Evolutionary conservation across 2,113 vertebrate species (phyloP).

Genomic region (Larimichthys polyactis): DNA sequence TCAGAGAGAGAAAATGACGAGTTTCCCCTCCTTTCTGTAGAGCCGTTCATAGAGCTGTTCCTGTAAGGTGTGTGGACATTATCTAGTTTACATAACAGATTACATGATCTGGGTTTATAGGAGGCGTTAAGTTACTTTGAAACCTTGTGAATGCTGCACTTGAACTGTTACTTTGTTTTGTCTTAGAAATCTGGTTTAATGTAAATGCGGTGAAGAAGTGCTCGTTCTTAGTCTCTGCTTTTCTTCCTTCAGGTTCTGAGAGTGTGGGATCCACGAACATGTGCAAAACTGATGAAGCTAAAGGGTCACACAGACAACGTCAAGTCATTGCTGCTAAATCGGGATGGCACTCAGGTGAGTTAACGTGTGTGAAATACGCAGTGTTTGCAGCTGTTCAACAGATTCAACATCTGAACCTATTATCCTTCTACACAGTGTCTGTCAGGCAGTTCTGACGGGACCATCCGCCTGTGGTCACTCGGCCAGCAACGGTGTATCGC

Average conservation of each 20-base stretch:
- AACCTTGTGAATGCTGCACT: neutral
- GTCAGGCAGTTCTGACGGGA: constrained; percentile 98
- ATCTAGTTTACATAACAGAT: neutral
- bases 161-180: neutral
- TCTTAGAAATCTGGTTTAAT: neutral
- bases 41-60: no score
- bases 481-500: constrained; percentile 98
- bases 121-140: neutral
- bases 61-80: neutral
- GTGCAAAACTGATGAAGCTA: constrained; percentile 98
- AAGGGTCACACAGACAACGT: constrained; percentile 99
- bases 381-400: neutral
- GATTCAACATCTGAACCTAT: neutral
- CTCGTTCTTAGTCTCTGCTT: neutral
- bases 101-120: neutral
- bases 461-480: constrained; percentile 97
- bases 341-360: constrained; percentile 95
- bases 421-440: constrained; percentile 88
- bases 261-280: constrained; percentile 98
- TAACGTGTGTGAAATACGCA: accelerated
- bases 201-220: neutral
- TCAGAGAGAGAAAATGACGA: neutral
- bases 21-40: neutral
- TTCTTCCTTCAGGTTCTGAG: constrained; percentile 88
- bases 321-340: constrained; percentile 94